Percentiles rank a stretch among this genome's conserved stretches.
phyloP scores from a whole-genome alignment of 2,113 vertebrate species.

The Mus pahari region DNA sequence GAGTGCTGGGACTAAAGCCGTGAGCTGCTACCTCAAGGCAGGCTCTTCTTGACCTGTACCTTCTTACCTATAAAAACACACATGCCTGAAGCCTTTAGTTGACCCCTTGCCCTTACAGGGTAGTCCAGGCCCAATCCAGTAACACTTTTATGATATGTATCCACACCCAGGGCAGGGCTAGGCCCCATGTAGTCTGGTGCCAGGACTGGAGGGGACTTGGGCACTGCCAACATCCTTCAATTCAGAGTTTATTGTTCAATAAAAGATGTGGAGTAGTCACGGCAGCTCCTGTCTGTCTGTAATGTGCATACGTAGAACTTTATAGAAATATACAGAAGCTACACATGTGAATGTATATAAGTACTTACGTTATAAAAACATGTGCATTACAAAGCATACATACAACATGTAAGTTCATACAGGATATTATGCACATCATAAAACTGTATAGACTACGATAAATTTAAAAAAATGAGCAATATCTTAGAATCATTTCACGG shows the following conservation, averaged over 20 bases:
- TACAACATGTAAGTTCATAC: neutral
- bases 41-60: neutral
- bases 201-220: neutral
- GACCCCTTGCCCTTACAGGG: neutral
- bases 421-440: neutral
- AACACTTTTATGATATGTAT: constrained; percentile 8
- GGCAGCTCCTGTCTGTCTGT: neutral
- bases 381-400: neutral
- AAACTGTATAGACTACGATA: neutral
- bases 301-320: neutral
- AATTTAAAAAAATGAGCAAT: neutral
- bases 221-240: neutral
- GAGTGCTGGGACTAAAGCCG: neutral
- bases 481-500: constrained; percentile 43
- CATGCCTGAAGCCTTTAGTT: neutral
- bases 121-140: neutral
- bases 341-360: neutral
- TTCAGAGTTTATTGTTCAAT: constrained; percentile 20
- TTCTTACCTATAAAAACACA: neutral
- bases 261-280: neutral
- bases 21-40: no score
- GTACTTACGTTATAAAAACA: neutral
- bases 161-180: neutral
- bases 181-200: no score
- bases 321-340: neutral